Evolutionary conservation across 2,113 vertebrate species (phyloP), one percentile per base, ranked within the genome.

Genomic region (Mystacornis crossleyi): DNA sequence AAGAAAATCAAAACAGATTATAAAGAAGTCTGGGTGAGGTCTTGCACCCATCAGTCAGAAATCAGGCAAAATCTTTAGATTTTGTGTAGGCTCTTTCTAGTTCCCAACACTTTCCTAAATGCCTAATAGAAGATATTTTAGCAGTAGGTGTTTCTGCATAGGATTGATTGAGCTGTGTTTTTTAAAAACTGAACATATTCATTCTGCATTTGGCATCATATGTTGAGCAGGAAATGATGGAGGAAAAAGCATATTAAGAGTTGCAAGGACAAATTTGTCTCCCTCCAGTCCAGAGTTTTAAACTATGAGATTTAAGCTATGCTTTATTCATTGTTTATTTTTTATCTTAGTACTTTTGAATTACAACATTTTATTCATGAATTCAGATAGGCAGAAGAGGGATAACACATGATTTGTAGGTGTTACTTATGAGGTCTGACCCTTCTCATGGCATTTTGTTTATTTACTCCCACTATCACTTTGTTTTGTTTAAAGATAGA

Each of bases 401-500:
- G 57, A 74, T 42, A 66, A 87, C 61, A 80, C 12, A 40, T 6
- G 47, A 88, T 74, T 67, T 84, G 23, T 58, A 70, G 26, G 38
- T 81, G 42, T 93, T 95, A 50, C 80, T 64, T 86, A 43, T n/a
- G 51, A 87, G 31, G 10, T 82, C 70, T 82, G 73, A 74, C 23
- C 60, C 54, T 92, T 86, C 57, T 64, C 21, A 45, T 29, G 21
- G 6, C 10, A 73, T 92, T 92, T 89, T 92, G 57, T 45, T 70
- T 74, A 71, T 79, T 85, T 50, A 72, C 25, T 69, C 29, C 47
- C 18, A 31, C 11, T 60, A 40, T 86, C 18, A 60, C 40, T 95
- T 94, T 61, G 18, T 83, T 97, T 90, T 94, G 18, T 40, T 81
- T 90, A 73, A 89, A 87, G 42, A 80, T 74, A 93, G 29, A 45